These are phyloP conservation scores for Lamprotornis superbus DNA, from an alignment of 2,113 vertebrate genomes.

Conservation along the genomic window DNA sequence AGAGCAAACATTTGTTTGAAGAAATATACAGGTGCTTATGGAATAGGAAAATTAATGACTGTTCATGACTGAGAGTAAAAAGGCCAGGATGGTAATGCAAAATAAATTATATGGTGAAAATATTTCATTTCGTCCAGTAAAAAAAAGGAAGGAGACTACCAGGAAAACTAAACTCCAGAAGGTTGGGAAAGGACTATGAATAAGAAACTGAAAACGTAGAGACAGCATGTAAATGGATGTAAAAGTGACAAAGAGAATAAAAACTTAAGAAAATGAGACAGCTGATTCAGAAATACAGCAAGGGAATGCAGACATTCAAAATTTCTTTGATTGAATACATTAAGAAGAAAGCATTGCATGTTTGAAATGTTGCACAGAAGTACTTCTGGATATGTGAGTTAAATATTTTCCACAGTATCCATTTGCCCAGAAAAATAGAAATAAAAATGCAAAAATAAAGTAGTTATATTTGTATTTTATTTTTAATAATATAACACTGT, in stretches of 20 bases:
- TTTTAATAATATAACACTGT: not conserved
- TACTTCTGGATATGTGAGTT: not conserved
- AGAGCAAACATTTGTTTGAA: not conserved
- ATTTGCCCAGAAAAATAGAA: not conserved
- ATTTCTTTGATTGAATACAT: not conserved
- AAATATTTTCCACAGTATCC: not conserved
- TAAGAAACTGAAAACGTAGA: not conserved
- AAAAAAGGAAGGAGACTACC: not conserved
- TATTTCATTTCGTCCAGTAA: not conserved
- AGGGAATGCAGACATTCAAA: not conserved
- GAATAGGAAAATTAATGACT: not conserved
- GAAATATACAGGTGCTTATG: not conserved
- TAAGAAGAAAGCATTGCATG: not conserved
- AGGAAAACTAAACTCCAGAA: not conserved
- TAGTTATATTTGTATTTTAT: not conserved
- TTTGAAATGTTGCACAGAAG: not conserved
- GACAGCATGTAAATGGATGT: not conserved
- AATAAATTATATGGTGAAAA: not conserved
- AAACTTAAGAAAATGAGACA: not conserved
- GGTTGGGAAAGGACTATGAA: not conserved
- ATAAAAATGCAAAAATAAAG: not conserved
- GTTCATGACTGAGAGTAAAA: not conserved
- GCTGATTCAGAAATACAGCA: not conserved
- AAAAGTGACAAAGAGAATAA: not conserved
- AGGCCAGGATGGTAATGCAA: not conserved